phyloP scores from a whole-genome alignment of 2,797 vertebrate species.

The Arnoldichthys spilopterus region DNA sequence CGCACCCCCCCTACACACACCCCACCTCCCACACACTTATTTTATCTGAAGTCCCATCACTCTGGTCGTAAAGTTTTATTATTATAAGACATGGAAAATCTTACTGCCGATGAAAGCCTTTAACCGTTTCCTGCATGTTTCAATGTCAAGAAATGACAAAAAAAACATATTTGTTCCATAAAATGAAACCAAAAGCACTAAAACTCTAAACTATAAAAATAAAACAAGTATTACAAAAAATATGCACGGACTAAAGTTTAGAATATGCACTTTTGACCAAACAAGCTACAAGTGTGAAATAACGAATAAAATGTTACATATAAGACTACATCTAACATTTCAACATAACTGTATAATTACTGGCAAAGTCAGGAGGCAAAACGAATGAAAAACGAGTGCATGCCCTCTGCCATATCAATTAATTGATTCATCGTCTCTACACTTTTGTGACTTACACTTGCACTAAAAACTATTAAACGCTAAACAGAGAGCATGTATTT shows the following conservation, averaged over 20 bases:
- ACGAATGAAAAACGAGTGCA: no score
- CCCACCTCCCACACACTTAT: not conserved
- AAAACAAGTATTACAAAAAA: no score
- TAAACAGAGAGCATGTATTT: conserved; percentile 1
- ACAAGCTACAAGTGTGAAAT: no score
- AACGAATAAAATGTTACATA: no score
- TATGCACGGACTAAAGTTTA: no score
- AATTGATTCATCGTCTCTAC: no score
- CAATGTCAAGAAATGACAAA: not conserved
- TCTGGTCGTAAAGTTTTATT: not conserved
- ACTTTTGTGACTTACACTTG: no score
- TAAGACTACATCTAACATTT: not conserved
- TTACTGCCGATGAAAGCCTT: not conserved
- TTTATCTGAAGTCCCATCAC: not conserved
- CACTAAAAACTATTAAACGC: not conserved
- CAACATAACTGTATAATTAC: not conserved
- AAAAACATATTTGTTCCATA: not conserved
- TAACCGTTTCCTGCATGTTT: not conserved
- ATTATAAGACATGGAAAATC: conserved; percentile 26
- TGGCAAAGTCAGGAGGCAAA: no score
- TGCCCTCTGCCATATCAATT: no score
- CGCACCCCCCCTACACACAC: conserved; percentile 8
- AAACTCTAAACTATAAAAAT: no score
- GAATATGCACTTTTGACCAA: no score
- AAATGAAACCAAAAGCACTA: no score